Conservation (phyloP, 2,888 invertebrate genomes). For the Andrena dorsata region DNA sequence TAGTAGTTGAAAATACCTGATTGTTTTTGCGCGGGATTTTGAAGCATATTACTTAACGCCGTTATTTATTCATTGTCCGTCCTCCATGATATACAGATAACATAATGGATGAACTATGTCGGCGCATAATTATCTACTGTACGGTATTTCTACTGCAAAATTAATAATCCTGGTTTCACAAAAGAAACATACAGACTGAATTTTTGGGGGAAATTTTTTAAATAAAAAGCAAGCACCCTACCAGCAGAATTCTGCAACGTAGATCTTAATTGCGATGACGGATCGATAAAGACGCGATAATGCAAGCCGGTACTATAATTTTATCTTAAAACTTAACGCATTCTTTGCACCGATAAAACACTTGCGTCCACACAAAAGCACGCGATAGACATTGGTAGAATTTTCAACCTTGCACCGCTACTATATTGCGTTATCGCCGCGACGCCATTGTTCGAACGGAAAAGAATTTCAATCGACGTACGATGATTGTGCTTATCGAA, state of each 20-base stretch:
- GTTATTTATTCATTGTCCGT: too few relatives aligned
- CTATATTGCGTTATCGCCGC: background rate
- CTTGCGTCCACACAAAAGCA: background rate
- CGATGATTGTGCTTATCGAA: background rate
- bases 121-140: too few relatives aligned
- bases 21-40: too few relatives aligned
- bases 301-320: too few relatives aligned
- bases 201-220: background rate
- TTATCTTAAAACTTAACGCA: background rate
- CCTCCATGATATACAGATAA: too few relatives aligned
- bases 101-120: too few relatives aligned
- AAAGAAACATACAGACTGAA: background rate
- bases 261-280: background rate
- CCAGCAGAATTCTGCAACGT: background rate
- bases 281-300: slow-evolving; percentile 6
- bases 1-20: too few relatives aligned
- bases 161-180: background rate
- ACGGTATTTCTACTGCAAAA: background rate
- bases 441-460: slow-evolving; percentile 2
- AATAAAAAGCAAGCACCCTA: background rate
- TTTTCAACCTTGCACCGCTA: slow-evolving; percentile 25
- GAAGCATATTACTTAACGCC: too few relatives aligned
- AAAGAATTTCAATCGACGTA: slow-evolving; percentile 2
- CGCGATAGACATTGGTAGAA: background rate
- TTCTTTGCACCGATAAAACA: background rate